Conservation (phyloP, 2,888 invertebrate species). For the Flexamia atlantica region DNA sequence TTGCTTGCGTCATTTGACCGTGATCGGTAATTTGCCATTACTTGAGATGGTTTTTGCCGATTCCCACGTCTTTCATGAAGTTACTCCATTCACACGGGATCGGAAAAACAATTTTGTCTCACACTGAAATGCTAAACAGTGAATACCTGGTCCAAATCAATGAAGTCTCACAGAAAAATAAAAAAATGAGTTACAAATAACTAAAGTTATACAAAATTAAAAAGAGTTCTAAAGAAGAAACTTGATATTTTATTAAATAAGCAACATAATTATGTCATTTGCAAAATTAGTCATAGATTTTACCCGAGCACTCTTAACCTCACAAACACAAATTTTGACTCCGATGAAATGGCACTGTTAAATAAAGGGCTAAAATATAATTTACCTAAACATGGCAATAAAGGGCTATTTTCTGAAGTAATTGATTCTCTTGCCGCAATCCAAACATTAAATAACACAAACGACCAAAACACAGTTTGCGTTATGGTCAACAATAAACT, state of each 20-base stretch:
- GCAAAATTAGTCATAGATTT: neutral
- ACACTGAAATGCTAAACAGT: too few relatives aligned
- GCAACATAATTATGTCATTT: neutral
- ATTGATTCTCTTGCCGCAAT: neutral
- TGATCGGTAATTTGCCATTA: too few relatives aligned
- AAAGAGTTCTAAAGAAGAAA: neutral
- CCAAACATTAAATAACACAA: neutral
- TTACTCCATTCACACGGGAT: too few relatives aligned
- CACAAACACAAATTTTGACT: neutral
- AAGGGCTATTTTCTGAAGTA: slow-evolving; percentile 1
- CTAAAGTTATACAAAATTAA: neutral
- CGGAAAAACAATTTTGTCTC: too few relatives aligned
- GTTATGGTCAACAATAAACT: neutral
- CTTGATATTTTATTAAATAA: neutral
- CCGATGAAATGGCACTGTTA: neutral
- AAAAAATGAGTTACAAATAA: slow-evolving; percentile 3
- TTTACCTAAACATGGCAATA: neutral
- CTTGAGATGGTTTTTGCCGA: too few relatives aligned
- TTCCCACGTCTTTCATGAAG: too few relatives aligned
- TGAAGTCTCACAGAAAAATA: neutral
- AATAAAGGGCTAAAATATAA: slow-evolving; percentile 22
- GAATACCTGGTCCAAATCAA: too few relatives aligned
- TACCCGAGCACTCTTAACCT: neutral
- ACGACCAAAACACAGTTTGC: neutral
- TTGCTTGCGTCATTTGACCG: too few relatives aligned